Evolutionary conservation across 2,113 vertebrate species (phyloP).

Genomic region (Ariopsis seemanni): DNA sequence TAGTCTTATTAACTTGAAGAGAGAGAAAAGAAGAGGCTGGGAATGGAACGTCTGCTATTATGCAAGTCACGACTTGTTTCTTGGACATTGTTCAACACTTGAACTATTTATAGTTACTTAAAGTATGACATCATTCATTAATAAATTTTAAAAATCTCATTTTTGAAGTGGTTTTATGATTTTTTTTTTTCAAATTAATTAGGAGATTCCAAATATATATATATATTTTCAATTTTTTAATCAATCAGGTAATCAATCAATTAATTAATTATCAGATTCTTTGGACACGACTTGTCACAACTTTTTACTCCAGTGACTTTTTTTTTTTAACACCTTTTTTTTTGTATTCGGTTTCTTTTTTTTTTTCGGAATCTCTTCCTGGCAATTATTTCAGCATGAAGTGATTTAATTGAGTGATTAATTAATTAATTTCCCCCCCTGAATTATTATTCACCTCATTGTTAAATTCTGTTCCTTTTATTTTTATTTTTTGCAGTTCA

Average conservation of each 20-base stretch:
- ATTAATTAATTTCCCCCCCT: too few species aligned
- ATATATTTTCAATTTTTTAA: too few species aligned
- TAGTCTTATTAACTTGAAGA: too few species aligned
- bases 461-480: background rate
- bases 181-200: background rate
- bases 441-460: background rate
- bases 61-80: too few species aligned
- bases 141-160: too few species aligned
- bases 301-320: background rate
- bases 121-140: too few species aligned
- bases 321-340: background rate
- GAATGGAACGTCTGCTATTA: too few species aligned
- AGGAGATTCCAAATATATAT: background rate
- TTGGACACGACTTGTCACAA: background rate
- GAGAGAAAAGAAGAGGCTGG: too few species aligned
- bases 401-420: background rate
- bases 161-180: too few species aligned
- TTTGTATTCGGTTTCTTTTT: background rate
- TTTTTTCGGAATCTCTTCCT: background rate
- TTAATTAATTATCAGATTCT: background rate
- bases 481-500: background rate
- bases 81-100: too few species aligned
- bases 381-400: background rate
- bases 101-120: too few species aligned
- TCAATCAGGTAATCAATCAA: too few species aligned